A percentile compares a stretch with the other conserved stretches of the same genome.
Evolutionary conservation across 2,888 invertebrate species (phyloP).

Genomic region (Theristus sp.): DNA sequence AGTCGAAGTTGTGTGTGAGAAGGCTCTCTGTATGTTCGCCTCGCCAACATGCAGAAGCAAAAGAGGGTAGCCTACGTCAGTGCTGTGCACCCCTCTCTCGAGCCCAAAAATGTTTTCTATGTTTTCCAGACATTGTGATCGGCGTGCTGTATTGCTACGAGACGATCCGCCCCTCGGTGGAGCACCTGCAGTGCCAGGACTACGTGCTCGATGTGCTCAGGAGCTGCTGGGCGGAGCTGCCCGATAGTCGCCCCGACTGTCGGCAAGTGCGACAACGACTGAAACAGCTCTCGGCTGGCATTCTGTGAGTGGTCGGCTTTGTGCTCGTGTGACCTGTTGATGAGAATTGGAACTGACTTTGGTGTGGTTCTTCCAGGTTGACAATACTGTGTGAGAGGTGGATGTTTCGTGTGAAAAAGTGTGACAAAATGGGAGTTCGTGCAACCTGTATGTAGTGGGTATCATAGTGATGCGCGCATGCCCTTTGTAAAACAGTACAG

Average conservation of each 20-base stretch:
- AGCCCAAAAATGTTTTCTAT: neutral
- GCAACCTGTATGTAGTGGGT: too few relatives aligned
- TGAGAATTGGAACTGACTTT: too few relatives aligned
- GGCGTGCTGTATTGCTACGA: conserved; percentile 46
- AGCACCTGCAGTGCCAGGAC: conserved; percentile 54
- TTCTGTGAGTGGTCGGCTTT: conserved; percentile 17
- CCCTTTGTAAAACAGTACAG: too few relatives aligned
- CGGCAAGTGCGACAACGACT: conserved; percentile 52
- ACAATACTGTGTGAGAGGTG: too few relatives aligned
- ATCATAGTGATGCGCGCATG: too few relatives aligned
- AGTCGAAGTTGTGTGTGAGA: too few relatives aligned
- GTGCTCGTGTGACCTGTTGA: too few relatives aligned
- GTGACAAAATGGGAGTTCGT: too few relatives aligned
- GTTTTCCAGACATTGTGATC: conserved; percentile 55
- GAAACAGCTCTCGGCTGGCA: conserved; percentile 47
- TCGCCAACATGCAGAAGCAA: neutral
- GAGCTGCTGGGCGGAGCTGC: conserved; percentile 61
- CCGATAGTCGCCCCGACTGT: conserved; percentile 59
- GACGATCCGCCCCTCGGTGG: conserved; percentile 47
- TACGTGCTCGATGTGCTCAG: conserved; percentile 61
- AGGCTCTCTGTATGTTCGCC: neutral
- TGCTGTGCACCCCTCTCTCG: neutral
- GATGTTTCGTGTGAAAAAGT: too few relatives aligned
- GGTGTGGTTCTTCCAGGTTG: too few relatives aligned
- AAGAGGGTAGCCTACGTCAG: neutral